A percentile compares a stretch with the other conserved stretches of the same genome.
phyloP scores from a whole-genome alignment of 64 coral and sea anemone genomes.

The Catalaphyllia jardinei region DNA sequence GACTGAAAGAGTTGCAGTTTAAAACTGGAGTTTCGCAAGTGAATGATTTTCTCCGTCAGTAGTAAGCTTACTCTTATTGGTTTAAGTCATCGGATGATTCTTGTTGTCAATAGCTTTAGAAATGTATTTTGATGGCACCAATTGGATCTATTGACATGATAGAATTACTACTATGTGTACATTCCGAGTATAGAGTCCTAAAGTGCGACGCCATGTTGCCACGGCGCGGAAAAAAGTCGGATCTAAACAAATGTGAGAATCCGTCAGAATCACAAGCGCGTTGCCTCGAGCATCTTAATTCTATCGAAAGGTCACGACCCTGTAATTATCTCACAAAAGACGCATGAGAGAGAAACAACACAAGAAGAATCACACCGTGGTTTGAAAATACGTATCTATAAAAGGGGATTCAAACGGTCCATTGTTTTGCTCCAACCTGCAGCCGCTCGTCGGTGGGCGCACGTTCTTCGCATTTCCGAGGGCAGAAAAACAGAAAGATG shows the following conservation, averaged over 20 bases:
- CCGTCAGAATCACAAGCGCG: not conserved
- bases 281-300: not conserved
- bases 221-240: constrained; percentile 1
- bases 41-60: too few relatives aligned
- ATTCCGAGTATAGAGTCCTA: too few relatives aligned
- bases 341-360: not conserved
- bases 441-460: constrained; percentile 37
- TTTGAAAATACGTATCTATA: too few relatives aligned
- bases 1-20: too few relatives aligned
- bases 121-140: too few relatives aligned
- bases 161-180: too few relatives aligned
- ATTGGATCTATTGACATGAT: too few relatives aligned
- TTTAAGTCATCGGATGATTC: too few relatives aligned
- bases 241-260: constrained; percentile 36
- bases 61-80: too few relatives aligned
- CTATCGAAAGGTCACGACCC: constrained; percentile 9
- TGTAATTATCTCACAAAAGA: constrained; percentile 23
- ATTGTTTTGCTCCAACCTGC: constrained; percentile 47
- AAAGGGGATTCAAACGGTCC: not conserved
- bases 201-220: constrained; percentile 30
- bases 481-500: constrained; percentile 7
- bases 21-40: too few relatives aligned
- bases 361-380: not conserved
- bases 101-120: too few relatives aligned
- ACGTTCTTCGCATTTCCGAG: constrained; percentile 52